These are phyloP conservation scores for Lycodopsis pacificus DNA, from an alignment of 2,797 vertebrate species.

Conservation along the genomic window DNA sequence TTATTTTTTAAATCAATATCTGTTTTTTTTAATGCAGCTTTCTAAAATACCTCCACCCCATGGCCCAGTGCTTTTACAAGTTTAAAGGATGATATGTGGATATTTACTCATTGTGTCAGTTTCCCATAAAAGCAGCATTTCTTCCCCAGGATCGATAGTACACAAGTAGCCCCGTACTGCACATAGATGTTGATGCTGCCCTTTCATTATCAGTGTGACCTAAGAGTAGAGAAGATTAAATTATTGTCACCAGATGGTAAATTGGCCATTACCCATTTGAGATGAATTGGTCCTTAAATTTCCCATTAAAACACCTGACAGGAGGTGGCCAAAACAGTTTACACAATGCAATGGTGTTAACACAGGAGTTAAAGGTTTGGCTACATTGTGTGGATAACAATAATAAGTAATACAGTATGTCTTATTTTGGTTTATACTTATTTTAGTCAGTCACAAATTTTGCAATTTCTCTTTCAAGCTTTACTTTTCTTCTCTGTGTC, in stretches of 20 bases:
- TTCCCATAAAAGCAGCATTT: slow-evolving; percentile 76
- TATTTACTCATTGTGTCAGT: slow-evolving; percentile 80
- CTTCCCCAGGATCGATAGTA: slow-evolving; percentile 71
- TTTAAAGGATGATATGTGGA: slow-evolving; percentile 68
- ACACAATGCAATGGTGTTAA: slow-evolving; percentile 36
- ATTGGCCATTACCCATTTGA: slow-evolving; percentile 66
- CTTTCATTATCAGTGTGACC: slow-evolving; percentile 78
- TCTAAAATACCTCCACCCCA: slow-evolving; percentile 34
- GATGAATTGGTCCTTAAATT: slow-evolving; percentile 75
- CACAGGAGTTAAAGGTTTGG: slow-evolving; percentile 1
- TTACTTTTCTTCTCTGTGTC: slow-evolving; percentile 21
- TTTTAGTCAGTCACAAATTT: slow-evolving; percentile 1
- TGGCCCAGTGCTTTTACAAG: slow-evolving; percentile 63
- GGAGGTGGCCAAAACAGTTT: slow-evolving; percentile 28
- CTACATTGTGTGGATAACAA: background rate
- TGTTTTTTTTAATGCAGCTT: slow-evolving; percentile 31
- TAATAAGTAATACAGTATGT: background rate
- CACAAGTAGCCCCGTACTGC: slow-evolving; percentile 57
- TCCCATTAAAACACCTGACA: slow-evolving; percentile 58
- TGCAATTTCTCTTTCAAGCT: background rate
- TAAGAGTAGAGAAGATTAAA: slow-evolving; percentile 73
- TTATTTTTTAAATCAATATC: slow-evolving; percentile 40
- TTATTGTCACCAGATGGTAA: slow-evolving; percentile 78
- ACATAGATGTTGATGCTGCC: slow-evolving; percentile 72
- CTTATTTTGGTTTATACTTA: slow-evolving; percentile 1